phyloP scores from a whole-genome alignment of 2,113 vertebrate genomes.

The Gopherus evgoodei region DNA sequence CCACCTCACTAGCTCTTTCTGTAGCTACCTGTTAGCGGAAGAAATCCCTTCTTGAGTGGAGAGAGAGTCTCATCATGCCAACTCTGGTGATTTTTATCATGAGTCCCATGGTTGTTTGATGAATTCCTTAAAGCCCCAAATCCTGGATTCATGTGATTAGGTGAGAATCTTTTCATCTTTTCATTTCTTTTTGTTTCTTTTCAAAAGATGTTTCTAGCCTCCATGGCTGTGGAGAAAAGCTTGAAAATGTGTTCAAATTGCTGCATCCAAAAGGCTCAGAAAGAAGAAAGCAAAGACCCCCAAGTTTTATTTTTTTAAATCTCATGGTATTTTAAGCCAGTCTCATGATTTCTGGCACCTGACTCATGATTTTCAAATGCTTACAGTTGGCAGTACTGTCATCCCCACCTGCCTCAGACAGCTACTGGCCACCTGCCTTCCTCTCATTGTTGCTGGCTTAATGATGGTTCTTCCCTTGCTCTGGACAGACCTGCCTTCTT shows the following conservation, averaged over 20 bases:
- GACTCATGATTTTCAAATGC: not conserved
- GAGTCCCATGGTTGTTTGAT: not conserved
- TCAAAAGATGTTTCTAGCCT: too few relatives aligned
- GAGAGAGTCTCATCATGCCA: not conserved
- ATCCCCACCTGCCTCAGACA: not conserved
- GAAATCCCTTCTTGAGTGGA: not conserved
- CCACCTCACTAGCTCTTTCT: not conserved
- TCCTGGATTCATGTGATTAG: not conserved
- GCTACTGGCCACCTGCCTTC: not conserved
- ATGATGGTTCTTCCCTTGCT: not conserved
- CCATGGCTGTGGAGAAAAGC: too few relatives aligned
- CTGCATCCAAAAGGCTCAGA: too few relatives aligned
- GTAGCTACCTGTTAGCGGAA: not conserved
- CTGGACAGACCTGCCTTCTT: fast-evolving
- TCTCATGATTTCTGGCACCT: not conserved
- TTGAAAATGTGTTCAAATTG: not conserved
- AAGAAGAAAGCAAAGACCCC: too few relatives aligned
- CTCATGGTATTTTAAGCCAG: not conserved
- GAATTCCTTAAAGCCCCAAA: fast-evolving
- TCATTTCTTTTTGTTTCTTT: too few relatives aligned
- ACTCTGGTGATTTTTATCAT: not conserved
- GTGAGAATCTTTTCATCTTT: not conserved
- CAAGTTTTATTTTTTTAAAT: too few relatives aligned
- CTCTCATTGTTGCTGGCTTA: not conserved
- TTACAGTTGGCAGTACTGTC: fast-evolving